Base-by-base conservation (phyloP, 2,797 vertebrate species). In the Labroides dimidiatus region DNA sequence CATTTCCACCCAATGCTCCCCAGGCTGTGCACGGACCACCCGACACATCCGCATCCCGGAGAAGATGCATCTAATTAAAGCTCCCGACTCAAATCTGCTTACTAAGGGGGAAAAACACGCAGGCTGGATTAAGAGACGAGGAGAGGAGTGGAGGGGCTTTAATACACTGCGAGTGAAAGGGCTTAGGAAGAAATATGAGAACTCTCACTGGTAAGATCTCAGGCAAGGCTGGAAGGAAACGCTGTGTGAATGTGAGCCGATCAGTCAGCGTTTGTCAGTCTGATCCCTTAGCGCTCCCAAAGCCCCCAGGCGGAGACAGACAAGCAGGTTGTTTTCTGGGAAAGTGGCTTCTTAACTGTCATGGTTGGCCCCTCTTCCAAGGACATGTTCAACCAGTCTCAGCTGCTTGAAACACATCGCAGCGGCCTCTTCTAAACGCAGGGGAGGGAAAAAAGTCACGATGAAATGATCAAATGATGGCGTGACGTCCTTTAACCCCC, bases 41-140 rank as follows among this genome's bases (percentile, higher is more conserved):
- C 89, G 82, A 88, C 90, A 89, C 89, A 92, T 91, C 86, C 81
- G 58, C 83, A 84, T 91, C 89, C 83, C 42, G 73, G 76, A 86
- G 86, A 86, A 86, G 87, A 92, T 63, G 79, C 85, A 86, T 91
- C 90, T 92, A 92, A 95, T 94, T 94, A 95, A 93, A 93, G 89
- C 92, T 89, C 77, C 87, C 49, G 69, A 87, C 86, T 87, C 81
- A 87, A 93, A 93, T 93, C 88, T 94, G 92, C 93, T 93, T 93
- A 91, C 89, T 93, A 92, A 92, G 91, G 82, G 84, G 85, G 80
- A 75, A 88, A 91, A 90, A 80, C 77, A 84, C 67, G 66, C 74
- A n/a, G 81, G 84, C 83, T 79, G 90, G 92, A 93, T 93, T 93
- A 92, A 89, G 91, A 90, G 88, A 89, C 15, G 71, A 78, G 69